Base-by-base conservation (phyloP, 2,888 invertebrate genomes). In the Geotrupes spiniger region DNA sequence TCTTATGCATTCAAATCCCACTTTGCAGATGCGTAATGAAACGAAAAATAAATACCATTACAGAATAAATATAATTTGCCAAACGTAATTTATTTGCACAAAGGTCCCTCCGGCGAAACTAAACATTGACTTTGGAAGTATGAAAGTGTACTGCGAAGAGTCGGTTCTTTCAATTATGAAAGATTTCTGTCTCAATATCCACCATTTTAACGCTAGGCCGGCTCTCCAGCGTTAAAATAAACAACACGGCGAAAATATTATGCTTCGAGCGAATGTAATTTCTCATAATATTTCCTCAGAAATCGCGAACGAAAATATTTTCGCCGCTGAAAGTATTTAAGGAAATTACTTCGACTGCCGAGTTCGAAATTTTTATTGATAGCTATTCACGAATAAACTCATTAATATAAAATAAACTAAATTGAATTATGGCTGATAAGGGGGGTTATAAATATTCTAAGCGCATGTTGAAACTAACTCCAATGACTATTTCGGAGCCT, bases 191-290 rank as follows among this genome's bases (percentile, higher is more conserved):
- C 51, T 46, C 47, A 46, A 54, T 56, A 52, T 54, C 54, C 47
- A 51, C 48, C 49, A 52, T 54, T 56, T 50, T 27, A 49, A 42
- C 40, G 36, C 36, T 42, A 39, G 37, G 46, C 50, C 50, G 49
- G 42, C 54, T 44, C 49, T 52, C 49, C 43, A 53, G 43, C 47
- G 21, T 48, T 49, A 51, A 49, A 52, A 49, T 42, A 49, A 28
- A 25, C 21, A 40, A 36, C 16, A 27, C 21, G 31, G 38, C 21
- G 52, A 46, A 54, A 52, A 52, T 54, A 48, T 54, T 52, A 44
- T 54, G 50, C 39, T 42, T 50, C 39, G 45, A 54, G 46, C 52
- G 49, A 49, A 49, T 53, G 56, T 56, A 54, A 56, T 53, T 56
- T 54, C 52, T 56, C 52, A 50, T 51, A 53, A 53, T 47, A 55